These are phyloP conservation scores for Euthynnus affinis DNA, from an alignment of 2,797 vertebrate genomes.

Conservation along the genomic window DNA sequence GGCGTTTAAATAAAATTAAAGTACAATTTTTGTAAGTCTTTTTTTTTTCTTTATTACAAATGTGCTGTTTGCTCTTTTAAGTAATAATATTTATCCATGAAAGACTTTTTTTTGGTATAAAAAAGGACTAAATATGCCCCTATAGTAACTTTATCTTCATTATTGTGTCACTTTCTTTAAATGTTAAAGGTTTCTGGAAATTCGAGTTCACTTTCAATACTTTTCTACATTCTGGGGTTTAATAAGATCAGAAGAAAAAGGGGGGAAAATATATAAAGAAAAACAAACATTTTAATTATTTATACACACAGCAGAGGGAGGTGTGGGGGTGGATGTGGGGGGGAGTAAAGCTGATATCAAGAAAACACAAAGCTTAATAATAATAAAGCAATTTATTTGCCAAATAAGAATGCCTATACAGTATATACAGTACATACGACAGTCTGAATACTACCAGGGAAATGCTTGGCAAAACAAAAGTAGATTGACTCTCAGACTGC, in stretches of 20 bases:
- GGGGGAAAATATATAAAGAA: too few relatives aligned
- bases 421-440: conserved; percentile 84
- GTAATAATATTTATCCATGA: background rate
- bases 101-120: background rate
- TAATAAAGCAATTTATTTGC: conserved; percentile 85
- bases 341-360: background rate
- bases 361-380: conserved; percentile 50
- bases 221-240: background rate
- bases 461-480: conserved; percentile 75
- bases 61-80: too few relatives aligned
- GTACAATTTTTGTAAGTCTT: conserved; percentile 51
- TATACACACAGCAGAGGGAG: background rate
- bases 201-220: too few relatives aligned
- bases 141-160: background rate
- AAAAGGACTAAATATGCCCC: background rate
- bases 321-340: too few relatives aligned
- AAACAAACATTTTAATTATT: too few relatives aligned
- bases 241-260: too few relatives aligned
- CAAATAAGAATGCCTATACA: conserved; percentile 87
- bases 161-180: conserved; percentile 3
- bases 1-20: conserved; percentile 68
- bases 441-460: conserved; percentile 80
- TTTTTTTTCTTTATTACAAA: conserved; percentile 2
- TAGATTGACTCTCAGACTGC: conserved; percentile 78
- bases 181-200: conserved; percentile 4